These are phyloP conservation scores for Lordiphosa andalusiaca DNA, from an alignment of 2,888 invertebrate species.

Conservation along the genomic window DNA sequence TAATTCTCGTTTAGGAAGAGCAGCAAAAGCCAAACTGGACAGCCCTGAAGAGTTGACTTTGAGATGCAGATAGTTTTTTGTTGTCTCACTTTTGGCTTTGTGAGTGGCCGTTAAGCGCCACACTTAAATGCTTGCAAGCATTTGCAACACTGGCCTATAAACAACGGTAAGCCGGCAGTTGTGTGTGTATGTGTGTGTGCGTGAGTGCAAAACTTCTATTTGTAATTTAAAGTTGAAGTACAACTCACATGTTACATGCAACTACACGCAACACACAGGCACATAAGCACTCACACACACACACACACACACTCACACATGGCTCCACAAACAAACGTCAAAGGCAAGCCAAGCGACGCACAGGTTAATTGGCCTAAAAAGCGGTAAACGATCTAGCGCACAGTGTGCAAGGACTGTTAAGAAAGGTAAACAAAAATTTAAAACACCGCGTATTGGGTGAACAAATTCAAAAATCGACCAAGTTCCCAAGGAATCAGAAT, in stretches of 20 bases:
- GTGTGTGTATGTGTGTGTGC: not conserved
- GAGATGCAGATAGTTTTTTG: constrained; percentile 2
- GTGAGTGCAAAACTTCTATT: not conserved
- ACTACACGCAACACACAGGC: constrained; percentile 19
- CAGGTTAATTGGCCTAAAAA: constrained; percentile 54
- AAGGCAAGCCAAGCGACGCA: constrained; percentile 20
- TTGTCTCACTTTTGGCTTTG: not conserved
- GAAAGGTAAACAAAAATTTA: not conserved
- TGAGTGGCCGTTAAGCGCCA: constrained; percentile 11
- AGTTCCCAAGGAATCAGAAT: too few relatives aligned
- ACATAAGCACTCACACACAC: not conserved
- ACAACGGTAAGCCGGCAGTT: constrained; percentile 2
- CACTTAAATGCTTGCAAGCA: constrained; percentile 2
- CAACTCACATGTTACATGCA: constrained; percentile 19
- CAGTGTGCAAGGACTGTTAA: constrained; percentile 27
- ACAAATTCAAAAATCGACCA: not conserved
- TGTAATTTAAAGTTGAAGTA: constrained; percentile 1
- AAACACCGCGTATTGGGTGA: not conserved
- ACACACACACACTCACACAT: constrained; percentile 3
- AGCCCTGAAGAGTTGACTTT: constrained; percentile 35
- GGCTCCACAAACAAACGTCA: not conserved
- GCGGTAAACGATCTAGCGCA: constrained; percentile 31
- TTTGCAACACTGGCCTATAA: not conserved
- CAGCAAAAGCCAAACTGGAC: constrained; percentile 23
- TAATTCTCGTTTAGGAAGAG: constrained; percentile 57